phyloP scores from a whole-genome alignment of 2,888 invertebrate genomes.

The Ochropleura plecta region DNA sequence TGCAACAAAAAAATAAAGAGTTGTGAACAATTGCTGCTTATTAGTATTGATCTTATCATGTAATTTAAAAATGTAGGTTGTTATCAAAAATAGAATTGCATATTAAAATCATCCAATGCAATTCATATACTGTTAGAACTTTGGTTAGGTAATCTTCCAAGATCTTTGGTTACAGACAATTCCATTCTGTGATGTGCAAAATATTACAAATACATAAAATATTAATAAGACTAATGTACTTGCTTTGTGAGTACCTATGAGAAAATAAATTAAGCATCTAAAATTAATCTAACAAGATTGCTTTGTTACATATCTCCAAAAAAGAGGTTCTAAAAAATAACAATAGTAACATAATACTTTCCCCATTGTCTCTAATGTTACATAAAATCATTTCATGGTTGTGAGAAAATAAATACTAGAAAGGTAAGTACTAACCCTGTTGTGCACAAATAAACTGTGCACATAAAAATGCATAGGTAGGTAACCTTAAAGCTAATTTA shows the following conservation, averaged over 20 bases:
- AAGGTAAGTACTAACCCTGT: conserved; percentile 64
- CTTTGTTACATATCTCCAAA: conserved; percentile 62
- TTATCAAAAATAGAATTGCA: conserved; percentile 75
- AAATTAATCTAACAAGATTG: conserved; percentile 63
- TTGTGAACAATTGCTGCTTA: conserved; percentile 46
- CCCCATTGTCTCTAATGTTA: conserved; percentile 39
- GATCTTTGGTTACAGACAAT: conserved; percentile 76
- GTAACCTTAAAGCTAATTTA: conserved; percentile 56
- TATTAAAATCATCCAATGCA: conserved; percentile 62
- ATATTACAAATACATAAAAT: conserved; percentile 37
- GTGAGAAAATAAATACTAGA: conserved; percentile 57
- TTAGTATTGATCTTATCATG: conserved; percentile 48
- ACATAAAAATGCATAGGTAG: conserved; percentile 52
- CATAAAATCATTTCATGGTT: conserved; percentile 47
- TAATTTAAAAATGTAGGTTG: conserved; percentile 60
- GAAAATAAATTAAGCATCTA: conserved; percentile 54
- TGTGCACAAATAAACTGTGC: conserved; percentile 53
- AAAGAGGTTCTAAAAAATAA: conserved; percentile 61
- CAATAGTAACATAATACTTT: conserved; percentile 64
- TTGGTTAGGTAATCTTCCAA: conserved; percentile 73
- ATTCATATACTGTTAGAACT: conserved; percentile 69
- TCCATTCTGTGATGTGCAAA: conserved; percentile 69
- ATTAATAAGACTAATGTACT: conserved; percentile 62
- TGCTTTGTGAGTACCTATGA: conserved; percentile 53
- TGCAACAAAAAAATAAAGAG: conserved; percentile 39